These are phyloP conservation scores for Matsumyia berberina DNA, from an alignment of 2,888 invertebrate species.

Conservation along the genomic window DNA sequence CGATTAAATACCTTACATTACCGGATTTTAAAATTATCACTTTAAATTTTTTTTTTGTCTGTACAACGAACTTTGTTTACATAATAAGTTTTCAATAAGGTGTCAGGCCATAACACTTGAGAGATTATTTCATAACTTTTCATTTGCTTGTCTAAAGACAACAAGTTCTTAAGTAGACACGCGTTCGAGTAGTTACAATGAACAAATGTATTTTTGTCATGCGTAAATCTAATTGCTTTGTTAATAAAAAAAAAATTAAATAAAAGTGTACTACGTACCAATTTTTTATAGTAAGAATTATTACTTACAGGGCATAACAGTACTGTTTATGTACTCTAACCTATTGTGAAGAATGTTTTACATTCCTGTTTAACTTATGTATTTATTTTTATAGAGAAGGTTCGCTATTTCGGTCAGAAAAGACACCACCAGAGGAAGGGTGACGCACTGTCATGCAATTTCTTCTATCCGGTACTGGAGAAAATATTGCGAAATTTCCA, in stretches of 20 bases:
- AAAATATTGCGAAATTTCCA: too few relatives aligned
- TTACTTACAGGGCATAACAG: too few relatives aligned
- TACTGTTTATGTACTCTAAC: too few relatives aligned
- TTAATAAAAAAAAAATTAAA: constrained; percentile 2
- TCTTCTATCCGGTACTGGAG: too few relatives aligned
- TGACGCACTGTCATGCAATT: too few relatives aligned
- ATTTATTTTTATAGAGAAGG: too few relatives aligned
- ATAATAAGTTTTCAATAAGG: constrained; percentile 18
- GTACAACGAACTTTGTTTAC: constrained; percentile 3
- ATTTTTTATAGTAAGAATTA: too few relatives aligned
- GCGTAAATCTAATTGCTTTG: neutral
- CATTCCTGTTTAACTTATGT: too few relatives aligned
- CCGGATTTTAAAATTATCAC: neutral
- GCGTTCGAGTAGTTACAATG: neutral
- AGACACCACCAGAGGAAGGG: too few relatives aligned
- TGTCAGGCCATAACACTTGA: neutral
- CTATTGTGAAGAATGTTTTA: too few relatives aligned
- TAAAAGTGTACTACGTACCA: neutral
- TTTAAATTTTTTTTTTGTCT: neutral
- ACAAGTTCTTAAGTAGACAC: neutral
- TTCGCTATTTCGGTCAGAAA: too few relatives aligned
- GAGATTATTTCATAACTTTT: neutral
- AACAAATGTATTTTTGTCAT: neutral
- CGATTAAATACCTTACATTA: neutral
- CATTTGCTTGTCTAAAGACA: neutral